Evolutionary conservation across 2,888 invertebrate genomes (phyloP).

Genomic region (Lottia gigantea): DNA sequence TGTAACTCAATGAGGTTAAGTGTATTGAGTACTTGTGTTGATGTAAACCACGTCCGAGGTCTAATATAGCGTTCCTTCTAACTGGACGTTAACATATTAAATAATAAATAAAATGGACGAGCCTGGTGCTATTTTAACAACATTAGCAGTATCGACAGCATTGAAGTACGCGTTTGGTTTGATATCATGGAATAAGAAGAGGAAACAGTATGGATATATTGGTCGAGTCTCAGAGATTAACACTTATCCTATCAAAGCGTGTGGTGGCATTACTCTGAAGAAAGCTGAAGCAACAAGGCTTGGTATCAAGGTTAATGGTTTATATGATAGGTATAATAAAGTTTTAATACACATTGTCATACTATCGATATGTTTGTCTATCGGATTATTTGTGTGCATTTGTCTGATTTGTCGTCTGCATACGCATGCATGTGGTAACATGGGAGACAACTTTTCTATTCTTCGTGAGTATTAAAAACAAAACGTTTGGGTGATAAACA

Average conservation of each 20-base stretch:
- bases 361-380: too few relatives aligned
- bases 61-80: too few relatives aligned
- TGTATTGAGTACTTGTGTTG: too few relatives aligned
- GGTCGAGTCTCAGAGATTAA: constrained; percentile 48
- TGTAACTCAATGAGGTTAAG: too few relatives aligned
- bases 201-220: constrained; percentile 37
- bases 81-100: too few relatives aligned
- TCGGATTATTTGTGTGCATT: background rate
- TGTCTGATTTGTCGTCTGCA: background rate
- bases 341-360: too few relatives aligned
- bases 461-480: too few relatives aligned
- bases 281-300: constrained; percentile 41
- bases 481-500: too few relatives aligned
- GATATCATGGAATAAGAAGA: constrained; percentile 24
- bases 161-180: constrained; percentile 22
- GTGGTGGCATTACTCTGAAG: constrained; percentile 37
- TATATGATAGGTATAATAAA: constrained; percentile 48
- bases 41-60: too few relatives aligned
- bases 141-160: constrained; percentile 9
- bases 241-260: constrained; percentile 57
- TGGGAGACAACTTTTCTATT: too few relatives aligned
- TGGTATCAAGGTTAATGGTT: constrained; percentile 43
- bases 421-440: too few relatives aligned
- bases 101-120: too few relatives aligned
- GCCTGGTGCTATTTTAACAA: constrained; percentile 7